Evolutionary conservation across 2,113 vertebrate genomes (phyloP).

Genomic region (Choloepus hoffmanni): DNA sequence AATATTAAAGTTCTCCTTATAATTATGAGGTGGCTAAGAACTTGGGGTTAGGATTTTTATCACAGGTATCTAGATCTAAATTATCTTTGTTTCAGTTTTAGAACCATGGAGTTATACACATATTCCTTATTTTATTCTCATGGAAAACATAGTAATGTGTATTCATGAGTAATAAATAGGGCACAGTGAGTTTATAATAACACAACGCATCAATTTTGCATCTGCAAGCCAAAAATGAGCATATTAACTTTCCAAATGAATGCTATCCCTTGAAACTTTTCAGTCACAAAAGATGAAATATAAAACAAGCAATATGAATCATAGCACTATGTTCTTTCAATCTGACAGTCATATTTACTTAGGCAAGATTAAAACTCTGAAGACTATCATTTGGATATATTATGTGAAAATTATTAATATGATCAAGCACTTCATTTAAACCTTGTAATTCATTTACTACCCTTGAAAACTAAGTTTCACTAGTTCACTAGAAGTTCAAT

Average conservation of each 20-base stretch:
- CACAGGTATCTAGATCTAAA: not conserved
- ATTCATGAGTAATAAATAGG: not conserved
- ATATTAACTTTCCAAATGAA: conserved; percentile 25
- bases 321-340: not conserved
- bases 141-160: not conserved
- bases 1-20: not conserved
- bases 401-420: conserved; percentile 32
- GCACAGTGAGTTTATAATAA: not conserved
- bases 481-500: conserved; percentile 22
- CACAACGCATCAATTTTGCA: not conserved
- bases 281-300: not conserved
- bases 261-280: not conserved
- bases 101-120: not conserved
- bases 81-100: not conserved
- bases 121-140: not conserved
- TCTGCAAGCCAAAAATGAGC: conserved; percentile 6
- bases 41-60: not conserved
- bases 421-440: conserved; percentile 6
- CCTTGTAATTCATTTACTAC: conserved; percentile 29
- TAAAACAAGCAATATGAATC: not conserved
- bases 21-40: not conserved
- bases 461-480: conserved; percentile 11
- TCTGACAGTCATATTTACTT: conserved; percentile 11
- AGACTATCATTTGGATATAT: not conserved
- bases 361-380: not conserved